A percentile compares a stretch with the other conserved stretches of the same genome.
Conservation (phyloP, 2,113 vertebrate genomes). For the Pristiophorus japonicus region DNA sequence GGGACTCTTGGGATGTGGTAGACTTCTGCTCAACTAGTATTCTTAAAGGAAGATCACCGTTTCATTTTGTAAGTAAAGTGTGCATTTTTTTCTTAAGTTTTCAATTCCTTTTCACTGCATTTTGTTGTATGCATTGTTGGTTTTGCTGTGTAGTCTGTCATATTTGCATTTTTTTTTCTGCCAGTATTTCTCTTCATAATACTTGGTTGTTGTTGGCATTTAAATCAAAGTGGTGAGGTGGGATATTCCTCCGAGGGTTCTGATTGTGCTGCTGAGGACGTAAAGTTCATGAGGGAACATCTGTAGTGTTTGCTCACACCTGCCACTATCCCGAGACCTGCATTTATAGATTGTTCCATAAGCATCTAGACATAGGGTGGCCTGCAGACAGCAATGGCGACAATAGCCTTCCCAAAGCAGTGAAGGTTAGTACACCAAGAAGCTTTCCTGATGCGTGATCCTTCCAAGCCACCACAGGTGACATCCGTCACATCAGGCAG, state of each 20-base stretch:
- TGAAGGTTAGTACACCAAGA: not conserved
- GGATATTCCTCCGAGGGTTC: not conserved
- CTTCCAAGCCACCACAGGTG: not conserved
- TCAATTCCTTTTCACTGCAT: not conserved
- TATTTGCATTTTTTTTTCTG: not conserved
- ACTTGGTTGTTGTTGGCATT: not conserved
- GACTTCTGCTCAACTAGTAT: not conserved
- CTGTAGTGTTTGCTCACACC: not conserved
- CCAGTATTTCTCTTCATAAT: not conserved
- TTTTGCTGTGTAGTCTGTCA: not conserved
- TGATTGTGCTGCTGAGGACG: not conserved
- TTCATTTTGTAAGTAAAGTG: not conserved
- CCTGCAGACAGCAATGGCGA: not conserved
- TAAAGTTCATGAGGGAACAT: not conserved
- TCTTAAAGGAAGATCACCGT: not conserved
- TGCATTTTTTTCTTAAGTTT: not conserved
- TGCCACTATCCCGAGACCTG: not conserved
- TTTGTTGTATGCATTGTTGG: not conserved
- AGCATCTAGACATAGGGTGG: not conserved
- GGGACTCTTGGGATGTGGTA: not conserved
- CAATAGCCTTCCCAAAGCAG: not conserved
- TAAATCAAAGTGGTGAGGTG: not conserved
- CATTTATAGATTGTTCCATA: not conserved
- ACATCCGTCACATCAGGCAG: not conserved
- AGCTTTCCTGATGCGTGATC: not conserved